These are phyloP conservation scores for Mactromeris polynyma DNA, from an alignment of 2,888 invertebrate genomes.

Conservation along the genomic window DNA sequence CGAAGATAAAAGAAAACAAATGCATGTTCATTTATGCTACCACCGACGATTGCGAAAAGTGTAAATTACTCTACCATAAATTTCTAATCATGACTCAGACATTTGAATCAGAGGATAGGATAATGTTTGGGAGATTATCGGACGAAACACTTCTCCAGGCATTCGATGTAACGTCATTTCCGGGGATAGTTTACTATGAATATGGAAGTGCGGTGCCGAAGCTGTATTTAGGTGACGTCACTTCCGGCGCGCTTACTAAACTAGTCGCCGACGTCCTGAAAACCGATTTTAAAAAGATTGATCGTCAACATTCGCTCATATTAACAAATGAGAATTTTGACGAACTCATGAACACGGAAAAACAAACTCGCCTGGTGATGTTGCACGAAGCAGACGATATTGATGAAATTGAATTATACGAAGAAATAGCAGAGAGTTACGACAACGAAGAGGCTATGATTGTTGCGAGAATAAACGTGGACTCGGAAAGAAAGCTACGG, in stretches of 20 bases:
- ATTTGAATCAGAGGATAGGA: slow-evolving; percentile 73
- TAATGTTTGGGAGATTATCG: slow-evolving; percentile 71
- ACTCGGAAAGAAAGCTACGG: slow-evolving; percentile 42
- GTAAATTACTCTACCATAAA: slow-evolving; percentile 71
- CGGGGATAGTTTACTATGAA: slow-evolving; percentile 66
- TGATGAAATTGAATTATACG: slow-evolving; percentile 52
- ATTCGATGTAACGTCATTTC: slow-evolving; percentile 61
- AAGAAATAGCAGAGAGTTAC: slow-evolving; percentile 62
- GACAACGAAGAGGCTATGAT: slow-evolving; percentile 55
- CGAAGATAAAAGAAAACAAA: slow-evolving; percentile 45
- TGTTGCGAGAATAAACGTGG: slow-evolving; percentile 56
- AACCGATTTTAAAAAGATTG: slow-evolving; percentile 32
- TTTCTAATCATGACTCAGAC: slow-evolving; percentile 74
- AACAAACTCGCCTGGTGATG: slow-evolving; percentile 60
- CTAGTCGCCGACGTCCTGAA: slow-evolving; percentile 42
- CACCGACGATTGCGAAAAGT: slow-evolving; percentile 64
- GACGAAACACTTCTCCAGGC: slow-evolving; percentile 64
- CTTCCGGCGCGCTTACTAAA: slow-evolving; percentile 44
- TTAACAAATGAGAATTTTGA: slow-evolving; percentile 46
- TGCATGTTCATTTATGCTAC: slow-evolving; percentile 49
- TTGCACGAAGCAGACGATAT: slow-evolving; percentile 56
- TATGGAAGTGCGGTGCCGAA: slow-evolving; percentile 62
- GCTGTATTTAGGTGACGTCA: slow-evolving; percentile 54
- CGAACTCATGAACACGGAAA: slow-evolving; percentile 40
- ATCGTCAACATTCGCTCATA: slow-evolving; percentile 44